These are phyloP conservation scores for Tipula confusa DNA, from an alignment of 2,888 invertebrate species.

Conservation along the genomic window DNA sequence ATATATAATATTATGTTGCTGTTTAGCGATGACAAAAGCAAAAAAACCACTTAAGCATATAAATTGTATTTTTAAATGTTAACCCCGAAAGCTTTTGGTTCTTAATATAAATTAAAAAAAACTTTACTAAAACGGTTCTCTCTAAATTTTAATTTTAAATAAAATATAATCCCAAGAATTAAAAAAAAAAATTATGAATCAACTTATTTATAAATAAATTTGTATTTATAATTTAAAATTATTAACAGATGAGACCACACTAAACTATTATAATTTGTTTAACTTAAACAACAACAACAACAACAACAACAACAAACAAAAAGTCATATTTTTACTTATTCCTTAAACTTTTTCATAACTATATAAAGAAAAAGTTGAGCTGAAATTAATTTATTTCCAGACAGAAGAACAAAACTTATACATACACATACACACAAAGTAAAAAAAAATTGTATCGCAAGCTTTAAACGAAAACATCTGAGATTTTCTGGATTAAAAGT, in stretches of 20 bases:
- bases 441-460: no score
- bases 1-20: no score
- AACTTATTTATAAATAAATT: conserved; percentile 25
- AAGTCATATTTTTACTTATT: neutral
- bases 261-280: neutral
- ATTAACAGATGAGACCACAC: conserved; percentile 20
- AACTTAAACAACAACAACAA: neutral
- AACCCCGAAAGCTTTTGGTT: neutral
- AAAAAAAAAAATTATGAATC: neutral
- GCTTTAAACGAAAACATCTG: conserved; percentile 3
- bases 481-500: conserved; percentile 25
- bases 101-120: neutral
- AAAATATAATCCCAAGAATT: neutral
- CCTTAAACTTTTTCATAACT: neutral
- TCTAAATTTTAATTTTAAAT: neutral
- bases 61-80: neutral
- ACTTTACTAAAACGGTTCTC: neutral
- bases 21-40: no score
- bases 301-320: neutral
- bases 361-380: neutral
- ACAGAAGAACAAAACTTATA: neutral
- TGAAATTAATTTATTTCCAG: conserved; percentile 5
- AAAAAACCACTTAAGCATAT: no score
- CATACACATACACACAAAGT: neutral
- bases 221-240: neutral